Evolutionary conservation across 2,113 vertebrate genomes (phyloP).

Genomic region (Leucopternis melanops): DNA sequence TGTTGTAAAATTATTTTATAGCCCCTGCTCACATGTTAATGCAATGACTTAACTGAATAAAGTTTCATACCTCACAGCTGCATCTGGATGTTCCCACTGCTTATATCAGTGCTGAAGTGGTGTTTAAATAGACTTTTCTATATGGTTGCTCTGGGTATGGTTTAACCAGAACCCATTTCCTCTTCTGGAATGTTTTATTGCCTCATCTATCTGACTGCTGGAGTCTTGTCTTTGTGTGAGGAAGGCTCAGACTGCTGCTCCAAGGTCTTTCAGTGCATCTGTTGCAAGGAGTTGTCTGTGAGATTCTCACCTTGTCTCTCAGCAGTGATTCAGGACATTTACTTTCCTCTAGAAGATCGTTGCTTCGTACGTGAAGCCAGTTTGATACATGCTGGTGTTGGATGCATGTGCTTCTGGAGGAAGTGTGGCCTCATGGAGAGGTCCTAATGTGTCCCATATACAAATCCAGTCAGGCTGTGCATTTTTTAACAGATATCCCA

Average conservation of each 20-base stretch:
- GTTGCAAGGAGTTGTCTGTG: not conserved
- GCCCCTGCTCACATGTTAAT: not conserved
- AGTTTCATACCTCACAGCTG: not conserved
- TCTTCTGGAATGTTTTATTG: not conserved
- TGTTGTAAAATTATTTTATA: not conserved
- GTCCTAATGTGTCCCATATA: not conserved
- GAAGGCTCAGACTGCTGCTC: not conserved
- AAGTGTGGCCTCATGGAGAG: fast-evolving
- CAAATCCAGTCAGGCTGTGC: not conserved
- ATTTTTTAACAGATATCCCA: not conserved
- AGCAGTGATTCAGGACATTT: not conserved
- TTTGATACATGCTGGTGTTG: not conserved
- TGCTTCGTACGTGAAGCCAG: not conserved
- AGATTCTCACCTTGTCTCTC: not conserved
- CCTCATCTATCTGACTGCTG: not conserved
- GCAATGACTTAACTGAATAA: not conserved
- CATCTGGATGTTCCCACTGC: not conserved
- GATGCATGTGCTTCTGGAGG: fast-evolving
- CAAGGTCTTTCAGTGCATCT: not conserved
- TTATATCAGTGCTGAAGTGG: not conserved
- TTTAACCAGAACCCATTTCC: not conserved
- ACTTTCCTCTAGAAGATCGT: not conserved
- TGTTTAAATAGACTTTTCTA: not conserved
- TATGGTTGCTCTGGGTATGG: not conserved
- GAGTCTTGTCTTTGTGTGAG: not conserved